Percentiles rank a stretch among this genome's conserved stretches.
Evolutionary conservation across 2,797 vertebrate species (phyloP).

Genomic region (Bothrops alternatus): DNA sequence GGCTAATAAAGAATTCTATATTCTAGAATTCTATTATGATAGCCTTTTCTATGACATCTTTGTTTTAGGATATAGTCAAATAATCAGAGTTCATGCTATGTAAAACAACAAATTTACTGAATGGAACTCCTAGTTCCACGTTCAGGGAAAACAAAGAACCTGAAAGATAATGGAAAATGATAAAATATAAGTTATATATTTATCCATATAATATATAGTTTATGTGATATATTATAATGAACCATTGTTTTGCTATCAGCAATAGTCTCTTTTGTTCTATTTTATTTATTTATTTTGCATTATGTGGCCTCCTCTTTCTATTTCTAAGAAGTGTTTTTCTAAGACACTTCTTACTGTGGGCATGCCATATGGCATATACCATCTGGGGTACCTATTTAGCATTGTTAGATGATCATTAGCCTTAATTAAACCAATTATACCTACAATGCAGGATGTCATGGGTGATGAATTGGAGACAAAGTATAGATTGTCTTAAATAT

Average conservation of each 20-base stretch:
- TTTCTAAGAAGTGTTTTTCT: conserved; percentile 17
- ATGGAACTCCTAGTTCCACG: neutral
- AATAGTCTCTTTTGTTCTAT: neutral
- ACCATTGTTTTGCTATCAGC: neutral
- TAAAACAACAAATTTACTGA: neutral
- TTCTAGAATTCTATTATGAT: neutral
- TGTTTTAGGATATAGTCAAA: neutral
- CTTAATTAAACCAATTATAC: conserved; percentile 46
- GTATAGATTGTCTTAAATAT: neutral
- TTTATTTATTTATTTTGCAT: neutral
- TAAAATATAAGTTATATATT: neutral
- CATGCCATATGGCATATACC: conserved; percentile 24
- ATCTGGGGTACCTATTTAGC: conserved; percentile 36
- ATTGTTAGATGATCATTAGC: conserved; percentile 20
- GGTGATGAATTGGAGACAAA: neutral
- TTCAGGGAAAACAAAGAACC: neutral
- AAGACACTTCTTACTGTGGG: neutral
- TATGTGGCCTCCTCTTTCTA: neutral
- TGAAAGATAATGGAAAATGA: neutral
- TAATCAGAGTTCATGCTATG: neutral
- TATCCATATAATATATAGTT: neutral
- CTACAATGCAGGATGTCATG: conserved; percentile 11
- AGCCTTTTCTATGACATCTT: neutral
- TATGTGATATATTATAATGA: neutral
- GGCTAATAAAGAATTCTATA: neutral